phyloP scores from a whole-genome alignment of 2,113 vertebrate genomes.

The Stomatorhinus ivindoensis region DNA sequence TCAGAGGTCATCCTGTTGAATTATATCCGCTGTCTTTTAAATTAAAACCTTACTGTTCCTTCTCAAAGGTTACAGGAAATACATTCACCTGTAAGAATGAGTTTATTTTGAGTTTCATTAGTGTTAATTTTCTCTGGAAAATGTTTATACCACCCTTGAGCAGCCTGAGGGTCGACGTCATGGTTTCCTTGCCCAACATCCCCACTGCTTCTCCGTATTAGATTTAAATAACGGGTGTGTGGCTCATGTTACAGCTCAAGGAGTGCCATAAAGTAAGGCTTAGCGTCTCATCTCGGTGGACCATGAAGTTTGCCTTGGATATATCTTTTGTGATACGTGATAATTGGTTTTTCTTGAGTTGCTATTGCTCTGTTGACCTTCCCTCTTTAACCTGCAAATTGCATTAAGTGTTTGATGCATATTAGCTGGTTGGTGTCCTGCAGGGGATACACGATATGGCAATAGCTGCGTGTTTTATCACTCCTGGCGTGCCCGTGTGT shows the following conservation, averaged over 20 bases:
- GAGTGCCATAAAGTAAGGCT: slow-evolving; percentile 18
- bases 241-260: slow-evolving; percentile 29
- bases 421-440: neutral
- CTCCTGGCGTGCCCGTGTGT: neutral
- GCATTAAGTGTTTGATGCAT: neutral
- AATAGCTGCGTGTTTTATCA: neutral
- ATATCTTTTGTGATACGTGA: neutral
- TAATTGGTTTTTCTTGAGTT: slow-evolving; percentile 1
- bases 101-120: neutral
- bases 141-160: neutral
- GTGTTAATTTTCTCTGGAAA: neutral
- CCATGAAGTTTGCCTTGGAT: slow-evolving; percentile 19
- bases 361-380: neutral
- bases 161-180: neutral
- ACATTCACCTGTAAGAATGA: neutral
- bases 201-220: slow-evolving; percentile 25
- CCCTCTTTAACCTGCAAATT: slow-evolving; percentile 1
- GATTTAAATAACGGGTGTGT: slow-evolving; percentile 34
- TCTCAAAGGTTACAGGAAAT: neutral
- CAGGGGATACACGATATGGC: neutral
- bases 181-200: slow-evolving; percentile 4
- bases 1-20: neutral
- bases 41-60: neutral
- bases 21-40: neutral
- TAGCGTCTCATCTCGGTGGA: slow-evolving; percentile 9